Evolutionary conservation across 2,888 invertebrate species (phyloP).

Genomic region (Drosophila borborema): DNA sequence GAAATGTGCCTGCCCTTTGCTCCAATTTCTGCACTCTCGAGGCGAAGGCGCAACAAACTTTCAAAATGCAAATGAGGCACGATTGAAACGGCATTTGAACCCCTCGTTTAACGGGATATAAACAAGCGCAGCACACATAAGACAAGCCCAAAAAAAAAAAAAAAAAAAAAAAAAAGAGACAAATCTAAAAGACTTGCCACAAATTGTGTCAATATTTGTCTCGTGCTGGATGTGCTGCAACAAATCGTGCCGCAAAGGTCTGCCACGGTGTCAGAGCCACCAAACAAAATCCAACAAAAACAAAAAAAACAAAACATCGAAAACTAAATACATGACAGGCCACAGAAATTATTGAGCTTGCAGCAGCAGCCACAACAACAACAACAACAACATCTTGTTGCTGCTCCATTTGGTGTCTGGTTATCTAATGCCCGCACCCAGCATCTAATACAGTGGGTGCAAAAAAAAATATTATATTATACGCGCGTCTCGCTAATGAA

Average conservation of each 20-base stretch:
- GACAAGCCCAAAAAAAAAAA: constrained; percentile 29
- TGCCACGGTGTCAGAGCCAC: constrained; percentile 81
- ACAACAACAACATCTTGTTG: constrained; percentile 25
- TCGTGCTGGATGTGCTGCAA: constrained; percentile 82
- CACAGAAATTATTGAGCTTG: constrained; percentile 78
- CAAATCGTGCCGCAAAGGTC: constrained; percentile 85
- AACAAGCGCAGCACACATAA: constrained; percentile 1
- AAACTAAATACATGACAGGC: constrained; percentile 71
- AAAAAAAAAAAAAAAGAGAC: background rate
- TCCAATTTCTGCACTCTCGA: constrained; percentile 67
- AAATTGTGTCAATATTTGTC: constrained; percentile 78
- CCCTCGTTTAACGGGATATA: constrained; percentile 15
- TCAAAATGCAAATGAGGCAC: constrained; percentile 77
- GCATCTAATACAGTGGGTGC: constrained; percentile 65
- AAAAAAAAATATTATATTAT: constrained; percentile 51
- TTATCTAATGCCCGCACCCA: constrained; percentile 71
- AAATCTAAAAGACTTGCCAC: constrained; percentile 57
- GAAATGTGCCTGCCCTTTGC: constrained; percentile 76
- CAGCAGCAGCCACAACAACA: constrained; percentile 39
- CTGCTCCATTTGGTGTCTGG: constrained; percentile 57
- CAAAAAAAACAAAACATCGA: constrained; percentile 6
- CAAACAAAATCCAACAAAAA: constrained; percentile 23
- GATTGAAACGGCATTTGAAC: constrained; percentile 72
- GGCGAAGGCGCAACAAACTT: constrained; percentile 50
- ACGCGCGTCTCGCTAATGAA: constrained; percentile 65